Evolutionary conservation across 2,113 vertebrate species (phyloP).

Genomic region (Caranx melampygus): DNA sequence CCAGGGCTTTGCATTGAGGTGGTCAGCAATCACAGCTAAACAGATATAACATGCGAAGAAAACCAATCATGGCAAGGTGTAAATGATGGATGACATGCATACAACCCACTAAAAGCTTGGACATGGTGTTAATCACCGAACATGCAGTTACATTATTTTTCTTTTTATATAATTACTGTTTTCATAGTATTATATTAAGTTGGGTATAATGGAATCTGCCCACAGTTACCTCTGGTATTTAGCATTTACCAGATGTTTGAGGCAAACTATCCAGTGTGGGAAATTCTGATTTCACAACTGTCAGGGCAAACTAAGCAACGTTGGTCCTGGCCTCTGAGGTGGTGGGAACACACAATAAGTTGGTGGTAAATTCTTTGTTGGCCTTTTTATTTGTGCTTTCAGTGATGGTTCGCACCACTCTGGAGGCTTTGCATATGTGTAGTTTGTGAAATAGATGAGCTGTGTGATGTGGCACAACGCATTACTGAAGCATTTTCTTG

Average conservation of each 20-base stretch:
- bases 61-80: constrained; percentile 10
- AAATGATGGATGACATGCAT: constrained; percentile 7
- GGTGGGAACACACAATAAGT: background rate
- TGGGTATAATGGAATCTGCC: constrained; percentile 3
- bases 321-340: constrained; percentile 13
- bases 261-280: constrained; percentile 11
- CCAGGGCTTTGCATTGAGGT: constrained; percentile 42
- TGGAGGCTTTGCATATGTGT: background rate
- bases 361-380: constrained; percentile 6
- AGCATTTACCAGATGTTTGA: background rate
- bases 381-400: background rate
- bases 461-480: background rate
- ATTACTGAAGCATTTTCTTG: background rate
- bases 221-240: constrained; percentile 5
- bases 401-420: background rate
- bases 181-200: background rate
- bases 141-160: background rate
- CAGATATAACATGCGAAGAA: constrained; percentile 21
- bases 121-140: background rate
- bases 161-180: background rate
- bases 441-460: constrained; percentile 22
- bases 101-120: background rate
- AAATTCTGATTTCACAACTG: constrained; percentile 43
- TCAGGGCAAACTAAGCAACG: constrained; percentile 1
- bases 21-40: constrained; percentile 20